Base-by-base conservation (phyloP, 2,113 vertebrate species). In the Leptobrachium leishanense region DNA sequence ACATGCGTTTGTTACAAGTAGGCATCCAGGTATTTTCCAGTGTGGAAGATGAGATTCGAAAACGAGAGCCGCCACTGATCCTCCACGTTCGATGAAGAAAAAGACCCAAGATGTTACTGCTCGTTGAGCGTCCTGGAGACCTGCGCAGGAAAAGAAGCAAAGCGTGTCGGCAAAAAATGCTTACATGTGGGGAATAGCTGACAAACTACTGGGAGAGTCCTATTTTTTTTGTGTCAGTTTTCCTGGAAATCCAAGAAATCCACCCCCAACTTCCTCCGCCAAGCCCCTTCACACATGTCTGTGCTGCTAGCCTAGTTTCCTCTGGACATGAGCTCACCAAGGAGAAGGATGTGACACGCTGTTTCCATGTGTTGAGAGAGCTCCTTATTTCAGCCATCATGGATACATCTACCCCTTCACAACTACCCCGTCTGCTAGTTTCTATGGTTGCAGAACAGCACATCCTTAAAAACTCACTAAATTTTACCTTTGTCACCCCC, bases 181-280 rank as follows among this genome's bases (percentile, higher is more conserved):
- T 6, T 66, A 9, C 63, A 75, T 66, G 44, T 31, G 63, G 40
- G 44, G 66, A 67, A 43, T 57, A 41, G 31, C 41, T 54, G 46
- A 50, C 43, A 55, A 66, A 65, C 39, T 31, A 65, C 39, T 7
- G 41, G 46, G 41, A 80, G 71, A 68, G 53, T 71, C 53, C 50
- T 63, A 77, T 31, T 31, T 31, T 31, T 31, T 31, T 31, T 59
- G 70, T 77, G 63, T 44, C 43, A 54, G 53, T 55, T 82, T 79
- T 79, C 82, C 75, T 82, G 79, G 15, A 79, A 73, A 57, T 79
- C 82, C 75, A 79, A 75, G 15, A 79, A 73, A 57, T n/a, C 46
- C 59, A 43, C 67, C 73, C 31, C n/a, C 11, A 53, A 13, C 63
- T 79, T 73, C 69, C 77, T 66, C 77, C 43, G 40, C 59, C 42